These are phyloP conservation scores for Pipistrellus pipistrellus DNA, from an alignment of 2,797 vertebrate species.

Conservation along the genomic window DNA sequence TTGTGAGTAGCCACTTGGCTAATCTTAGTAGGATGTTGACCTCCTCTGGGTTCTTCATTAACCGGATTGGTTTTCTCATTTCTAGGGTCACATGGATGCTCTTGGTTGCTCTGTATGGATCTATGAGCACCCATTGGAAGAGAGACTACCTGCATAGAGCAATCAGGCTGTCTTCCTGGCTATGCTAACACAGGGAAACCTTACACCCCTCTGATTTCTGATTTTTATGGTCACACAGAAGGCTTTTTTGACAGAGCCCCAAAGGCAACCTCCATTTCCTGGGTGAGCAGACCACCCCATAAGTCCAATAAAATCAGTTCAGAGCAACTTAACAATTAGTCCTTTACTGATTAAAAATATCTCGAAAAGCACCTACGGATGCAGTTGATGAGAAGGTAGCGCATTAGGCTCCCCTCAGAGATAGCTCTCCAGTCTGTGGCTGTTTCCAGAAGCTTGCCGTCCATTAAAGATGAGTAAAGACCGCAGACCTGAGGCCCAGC, in stretches of 20 bases:
- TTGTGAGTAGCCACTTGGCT: neutral
- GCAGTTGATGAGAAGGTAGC: neutral
- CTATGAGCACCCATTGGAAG: neutral
- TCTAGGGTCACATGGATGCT: neutral
- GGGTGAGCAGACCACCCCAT: neutral
- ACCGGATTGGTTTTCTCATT: neutral
- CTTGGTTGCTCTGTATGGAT: neutral
- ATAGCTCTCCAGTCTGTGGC: neutral
- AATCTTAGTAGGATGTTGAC: neutral
- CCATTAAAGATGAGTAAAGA: neutral
- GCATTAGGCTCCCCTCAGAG: neutral
- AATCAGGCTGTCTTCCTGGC: neutral
- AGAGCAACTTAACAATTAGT: neutral
- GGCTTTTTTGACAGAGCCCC: neutral
- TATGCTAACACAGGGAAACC: neutral
- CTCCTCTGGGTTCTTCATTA: neutral
- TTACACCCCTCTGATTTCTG: neutral
- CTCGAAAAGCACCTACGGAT: neutral
- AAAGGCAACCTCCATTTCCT: neutral
- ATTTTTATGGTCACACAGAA: neutral
- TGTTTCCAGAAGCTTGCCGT: neutral
- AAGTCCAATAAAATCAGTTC: neutral
- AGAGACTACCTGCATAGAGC: neutral
- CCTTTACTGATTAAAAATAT: neutral
- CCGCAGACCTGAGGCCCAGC: neutral